phyloP scores from a whole-genome alignment of 30 jellyfish, hydroid and myxozoan species.

The Turritopsis rubra region DNA sequence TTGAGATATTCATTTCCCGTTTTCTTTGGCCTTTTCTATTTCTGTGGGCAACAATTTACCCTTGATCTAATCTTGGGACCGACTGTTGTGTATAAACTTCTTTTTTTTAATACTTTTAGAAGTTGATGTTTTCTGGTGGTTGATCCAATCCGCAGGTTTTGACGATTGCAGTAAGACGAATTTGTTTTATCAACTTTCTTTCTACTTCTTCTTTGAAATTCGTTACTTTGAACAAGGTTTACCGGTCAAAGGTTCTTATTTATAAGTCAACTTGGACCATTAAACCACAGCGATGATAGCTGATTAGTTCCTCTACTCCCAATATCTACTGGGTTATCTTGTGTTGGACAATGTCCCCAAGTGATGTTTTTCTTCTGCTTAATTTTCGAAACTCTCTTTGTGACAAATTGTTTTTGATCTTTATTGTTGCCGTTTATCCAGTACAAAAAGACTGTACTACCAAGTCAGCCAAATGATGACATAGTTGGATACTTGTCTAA shows the following conservation, averaged over 20 bases:
- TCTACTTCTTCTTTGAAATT: neutral
- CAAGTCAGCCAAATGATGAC: slow-evolving; percentile 37
- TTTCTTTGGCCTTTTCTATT: no score
- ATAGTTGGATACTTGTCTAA: slow-evolving; percentile 15
- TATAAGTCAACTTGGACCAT: no score
- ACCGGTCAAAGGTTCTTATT: no score
- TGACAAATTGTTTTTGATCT: slow-evolving; percentile 38
- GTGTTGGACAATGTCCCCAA: slow-evolving; percentile 29
- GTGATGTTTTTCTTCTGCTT: slow-evolving; percentile 16
- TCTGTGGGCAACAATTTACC: neutral
- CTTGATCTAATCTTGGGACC: neutral
- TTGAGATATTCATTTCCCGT: no score
- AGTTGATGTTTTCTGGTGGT: neutral
- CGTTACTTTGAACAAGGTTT: neutral
- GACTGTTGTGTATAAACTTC: neutral
- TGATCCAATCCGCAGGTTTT: neutral
- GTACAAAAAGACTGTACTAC: slow-evolving; percentile 44
- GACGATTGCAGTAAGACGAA: neutral
- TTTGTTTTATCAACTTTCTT: neutral
- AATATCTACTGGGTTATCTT: neutral
- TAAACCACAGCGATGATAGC: no score
- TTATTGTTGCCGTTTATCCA: slow-evolving; percentile 40
- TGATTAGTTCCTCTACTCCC: slow-evolving; percentile 10
- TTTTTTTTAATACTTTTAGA: neutral
- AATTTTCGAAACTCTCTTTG: slow-evolving; percentile 53